Base-by-base conservation (phyloP, 1,140 invertebrate species). In the Trachymyrmex cornetzi region DNA sequence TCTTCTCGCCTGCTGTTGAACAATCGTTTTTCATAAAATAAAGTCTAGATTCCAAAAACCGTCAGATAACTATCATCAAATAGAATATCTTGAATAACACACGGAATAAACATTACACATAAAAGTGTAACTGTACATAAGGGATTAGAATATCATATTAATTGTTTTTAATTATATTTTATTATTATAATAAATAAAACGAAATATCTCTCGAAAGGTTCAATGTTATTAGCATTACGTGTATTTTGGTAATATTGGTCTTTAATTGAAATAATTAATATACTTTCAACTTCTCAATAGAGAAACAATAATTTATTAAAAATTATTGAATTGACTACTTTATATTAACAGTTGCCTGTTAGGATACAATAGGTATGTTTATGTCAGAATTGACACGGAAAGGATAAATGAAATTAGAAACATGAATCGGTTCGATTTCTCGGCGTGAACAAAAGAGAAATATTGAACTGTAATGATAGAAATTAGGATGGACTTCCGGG, bases 401-500 rank as follows among this genome's bases (percentile, higher is more conserved):
- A n/a, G 9, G 22, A 22, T 44, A 30, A 87, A 44, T n/a, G 27
- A 64, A 90, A 91, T 91, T 91, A 90, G 55, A 77, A 44, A 11
- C 67, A 61, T 27, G 12, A 79, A 81, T 50, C 30, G 30, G 24
- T 67, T 9, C 16, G 44, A 53, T 80, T 30, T 67, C 14, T 80
- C 27, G 5, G 16, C 27, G 34, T 19, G 24, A 50, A 30, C 3
- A 79, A 44, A 67, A 72, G 57, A 88, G 11, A 90, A 90, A 90
- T 77, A 88, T 82, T 34, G 87, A 75, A 16, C 2, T 19, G 14
- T 91, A 88, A 91, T 91, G 64, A 91, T 86, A 90, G 90, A 88
- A 91, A 91, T 91, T 90, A 90, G 72, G 57, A 24, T 22, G 1
- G 24, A 87, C 87, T 90, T 90, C 89, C 89, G 87, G 89, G 27